These are phyloP conservation scores for Keiferia lycopersicella DNA, from an alignment of 2,888 invertebrate genomes.

Conservation along the genomic window DNA sequence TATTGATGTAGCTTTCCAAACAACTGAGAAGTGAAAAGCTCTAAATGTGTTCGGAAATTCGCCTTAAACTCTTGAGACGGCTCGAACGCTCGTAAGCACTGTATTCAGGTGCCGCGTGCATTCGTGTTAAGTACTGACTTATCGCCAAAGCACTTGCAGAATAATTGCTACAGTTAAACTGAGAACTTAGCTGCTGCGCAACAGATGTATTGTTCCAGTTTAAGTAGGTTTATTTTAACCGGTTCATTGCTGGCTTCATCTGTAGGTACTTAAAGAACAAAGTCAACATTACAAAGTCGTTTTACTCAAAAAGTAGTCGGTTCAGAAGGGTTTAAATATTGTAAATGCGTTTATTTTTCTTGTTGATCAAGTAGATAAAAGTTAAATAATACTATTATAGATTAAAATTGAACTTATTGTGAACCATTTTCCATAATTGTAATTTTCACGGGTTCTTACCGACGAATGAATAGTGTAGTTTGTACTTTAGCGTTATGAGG, in stretches of 20 bases:
- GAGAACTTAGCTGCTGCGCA: slow-evolving; percentile 6
- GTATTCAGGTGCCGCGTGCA: slow-evolving; percentile 4
- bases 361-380: too few relatives aligned
- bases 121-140: slow-evolving; percentile 10
- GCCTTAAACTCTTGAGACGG: neutral
- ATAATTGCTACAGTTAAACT: slow-evolving; percentile 20
- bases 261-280: neutral
- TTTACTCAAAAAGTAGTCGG: too few relatives aligned
- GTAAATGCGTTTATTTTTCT: too few relatives aligned
- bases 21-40: neutral
- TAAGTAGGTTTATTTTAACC: neutral
- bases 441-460: too few relatives aligned
- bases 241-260: neutral
- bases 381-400: too few relatives aligned
- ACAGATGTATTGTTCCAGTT: neutral
- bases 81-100: slow-evolving; percentile 4
- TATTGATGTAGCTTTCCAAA: neutral
- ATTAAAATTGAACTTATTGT: too few relatives aligned
- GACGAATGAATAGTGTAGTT: too few relatives aligned
- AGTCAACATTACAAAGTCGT: neutral
- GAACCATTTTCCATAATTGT: too few relatives aligned
- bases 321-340: too few relatives aligned
- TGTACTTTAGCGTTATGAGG: too few relatives aligned
- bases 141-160: slow-evolving; percentile 19
- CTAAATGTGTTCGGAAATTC: neutral